A percentile compares a stretch with the other conserved stretches of the same genome.
phyloP scores from a whole-genome alignment of 2,888 invertebrate species.

The Sarcophaga rosellei region DNA sequence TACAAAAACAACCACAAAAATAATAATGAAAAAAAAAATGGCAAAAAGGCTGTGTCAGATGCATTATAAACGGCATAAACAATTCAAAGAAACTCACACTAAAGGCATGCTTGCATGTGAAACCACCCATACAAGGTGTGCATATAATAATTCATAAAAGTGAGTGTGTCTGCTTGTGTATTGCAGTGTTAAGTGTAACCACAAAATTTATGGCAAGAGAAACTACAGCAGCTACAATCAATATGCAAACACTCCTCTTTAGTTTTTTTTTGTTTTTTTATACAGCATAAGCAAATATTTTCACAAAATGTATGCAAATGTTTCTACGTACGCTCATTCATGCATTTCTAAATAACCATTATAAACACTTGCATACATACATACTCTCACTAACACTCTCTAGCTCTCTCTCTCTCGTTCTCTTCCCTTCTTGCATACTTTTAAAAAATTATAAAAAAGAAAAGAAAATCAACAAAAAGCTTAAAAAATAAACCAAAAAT shows the following conservation, averaged over 20 bases:
- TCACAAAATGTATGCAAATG: neutral
- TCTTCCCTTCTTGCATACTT: too few species aligned
- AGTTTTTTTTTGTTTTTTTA: too few species aligned
- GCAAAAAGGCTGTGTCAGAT: constrained; percentile 37
- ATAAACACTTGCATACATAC: neutral
- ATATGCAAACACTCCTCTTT: constrained; percentile 49
- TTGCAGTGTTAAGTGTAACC: constrained; percentile 38
- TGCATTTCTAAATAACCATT: neutral
- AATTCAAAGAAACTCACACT: constrained; percentile 41
- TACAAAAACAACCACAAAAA: neutral
- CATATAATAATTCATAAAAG: neutral
- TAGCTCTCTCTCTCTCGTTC: too few species aligned
- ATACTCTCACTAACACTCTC: neutral
- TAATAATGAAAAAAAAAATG: neutral
- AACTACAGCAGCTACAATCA: constrained; percentile 49
- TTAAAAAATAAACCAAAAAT: constrained; percentile 39
- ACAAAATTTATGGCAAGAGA: constrained; percentile 37
- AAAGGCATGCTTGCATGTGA: neutral
- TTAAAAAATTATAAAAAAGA: neutral
- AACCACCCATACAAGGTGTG: neutral
- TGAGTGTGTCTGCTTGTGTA: neutral
- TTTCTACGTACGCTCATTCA: neutral
- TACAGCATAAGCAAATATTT: neutral
- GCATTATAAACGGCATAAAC: constrained; percentile 42
- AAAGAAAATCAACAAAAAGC: neutral